These are phyloP conservation scores for Schizaphis graminum DNA, from an alignment of 2,888 invertebrate genomes.

Conservation along the genomic window DNA sequence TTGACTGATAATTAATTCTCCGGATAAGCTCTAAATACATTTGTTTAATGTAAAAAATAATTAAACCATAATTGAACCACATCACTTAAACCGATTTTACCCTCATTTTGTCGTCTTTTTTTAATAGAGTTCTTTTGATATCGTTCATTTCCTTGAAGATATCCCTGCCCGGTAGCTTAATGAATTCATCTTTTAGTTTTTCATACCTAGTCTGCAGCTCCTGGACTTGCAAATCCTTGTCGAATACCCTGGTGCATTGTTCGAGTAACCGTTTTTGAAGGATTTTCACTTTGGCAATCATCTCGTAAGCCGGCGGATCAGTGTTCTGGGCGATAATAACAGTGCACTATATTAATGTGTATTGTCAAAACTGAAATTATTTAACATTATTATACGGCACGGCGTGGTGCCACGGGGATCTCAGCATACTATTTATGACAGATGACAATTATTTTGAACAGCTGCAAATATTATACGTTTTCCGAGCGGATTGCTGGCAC, in stretches of 20 bases:
- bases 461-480: neutral
- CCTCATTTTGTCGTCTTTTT: slow-evolving; percentile 55
- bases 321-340: slow-evolving; percentile 76
- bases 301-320: slow-evolving; percentile 84
- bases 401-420: neutral
- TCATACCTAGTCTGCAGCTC: slow-evolving; percentile 63
- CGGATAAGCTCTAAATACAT: slow-evolving; percentile 50
- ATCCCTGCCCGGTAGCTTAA: slow-evolving; percentile 63
- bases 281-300: slow-evolving; percentile 85
- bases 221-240: slow-evolving; percentile 71
- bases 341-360: slow-evolving; percentile 35
- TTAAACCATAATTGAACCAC: neutral
- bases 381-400: neutral
- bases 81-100: slow-evolving; percentile 33
- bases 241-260: slow-evolving; percentile 76
- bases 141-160: slow-evolving; percentile 62
- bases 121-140: slow-evolving; percentile 48
- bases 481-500: neutral
- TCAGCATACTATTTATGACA: neutral
- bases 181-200: slow-evolving; percentile 65
- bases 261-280: slow-evolving; percentile 84
- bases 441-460: slow-evolving; percentile 2
- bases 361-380: neutral
- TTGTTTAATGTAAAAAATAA: neutral
- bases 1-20: slow-evolving; percentile 59